Evolutionary conservation across 2,888 invertebrate genomes (phyloP).

Genomic region (Chrysotoxum bicinctum): DNA sequence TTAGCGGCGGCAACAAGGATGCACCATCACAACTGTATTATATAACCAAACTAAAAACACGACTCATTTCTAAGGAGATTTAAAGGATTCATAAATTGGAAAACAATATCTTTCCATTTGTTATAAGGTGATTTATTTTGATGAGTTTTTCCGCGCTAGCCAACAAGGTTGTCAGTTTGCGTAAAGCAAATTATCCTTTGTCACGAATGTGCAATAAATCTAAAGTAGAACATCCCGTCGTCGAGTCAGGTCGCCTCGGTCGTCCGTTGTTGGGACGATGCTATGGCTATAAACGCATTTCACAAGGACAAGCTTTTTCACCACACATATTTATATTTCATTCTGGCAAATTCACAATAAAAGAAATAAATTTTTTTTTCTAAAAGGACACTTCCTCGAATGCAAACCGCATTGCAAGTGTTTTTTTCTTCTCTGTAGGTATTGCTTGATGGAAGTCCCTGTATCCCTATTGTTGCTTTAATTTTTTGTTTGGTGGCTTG

Average conservation of each 20-base stretch:
- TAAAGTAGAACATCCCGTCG: slow-evolving; percentile 32
- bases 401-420: background rate
- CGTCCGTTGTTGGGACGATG: background rate
- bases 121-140: slow-evolving; percentile 70
- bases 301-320: background rate
- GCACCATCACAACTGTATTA: background rate
- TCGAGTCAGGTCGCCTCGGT: too few species aligned
- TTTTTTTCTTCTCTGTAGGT: background rate
- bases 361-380: background rate
- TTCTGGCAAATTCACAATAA: slow-evolving; percentile 4
- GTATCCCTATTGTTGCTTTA: background rate
- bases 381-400: slow-evolving; percentile 14
- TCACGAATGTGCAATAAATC: slow-evolving; percentile 70
- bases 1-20: background rate
- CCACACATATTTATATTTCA: background rate
- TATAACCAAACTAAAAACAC: background rate
- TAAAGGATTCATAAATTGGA: slow-evolving; percentile 66
- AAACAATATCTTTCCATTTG: slow-evolving; percentile 66
- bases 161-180: slow-evolving; percentile 53
- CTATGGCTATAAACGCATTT: slow-evolving; percentile 33
- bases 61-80: slow-evolving; percentile 44
- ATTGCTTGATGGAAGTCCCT: background rate
- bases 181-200: slow-evolving; percentile 66
- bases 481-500: background rate
- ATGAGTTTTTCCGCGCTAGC: slow-evolving; percentile 58